Evolutionary conservation across 2,888 invertebrate species (phyloP).

Genomic region (Agrotis segetum): DNA sequence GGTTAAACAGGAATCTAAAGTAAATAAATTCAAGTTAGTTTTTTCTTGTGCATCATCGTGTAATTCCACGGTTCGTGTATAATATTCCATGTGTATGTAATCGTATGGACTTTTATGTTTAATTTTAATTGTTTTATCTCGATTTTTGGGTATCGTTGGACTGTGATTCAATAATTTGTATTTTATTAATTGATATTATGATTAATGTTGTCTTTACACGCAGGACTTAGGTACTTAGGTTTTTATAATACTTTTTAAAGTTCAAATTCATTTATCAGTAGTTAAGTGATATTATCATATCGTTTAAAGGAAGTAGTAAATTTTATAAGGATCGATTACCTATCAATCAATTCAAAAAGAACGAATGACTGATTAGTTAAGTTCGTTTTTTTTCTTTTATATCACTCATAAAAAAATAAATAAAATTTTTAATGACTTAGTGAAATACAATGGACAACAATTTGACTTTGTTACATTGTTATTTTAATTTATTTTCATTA

Average conservation of each 20-base stretch:
- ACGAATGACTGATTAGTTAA: background rate
- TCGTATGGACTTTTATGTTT: background rate
- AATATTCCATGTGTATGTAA: background rate
- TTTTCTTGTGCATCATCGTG: background rate
- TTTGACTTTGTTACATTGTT: no score
- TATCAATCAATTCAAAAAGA: background rate
- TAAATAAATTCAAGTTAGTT: slow-evolving; percentile 1
- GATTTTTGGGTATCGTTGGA: background rate
- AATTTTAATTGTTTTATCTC: no score
- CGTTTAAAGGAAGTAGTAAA: no score
- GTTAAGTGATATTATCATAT: no score
- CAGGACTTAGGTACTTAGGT: no score
- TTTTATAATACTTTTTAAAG: no score
- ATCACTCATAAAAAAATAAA: no score
- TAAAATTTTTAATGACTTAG: no score
- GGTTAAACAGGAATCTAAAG: slow-evolving; percentile 7
- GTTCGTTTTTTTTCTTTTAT: no score
- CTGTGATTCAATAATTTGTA: background rate
- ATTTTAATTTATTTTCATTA: no score
- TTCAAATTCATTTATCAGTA: background rate
- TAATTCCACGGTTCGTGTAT: slow-evolving; percentile 9
- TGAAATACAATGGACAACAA: no score
- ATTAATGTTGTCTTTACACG: background rate
- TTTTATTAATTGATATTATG: background rate
- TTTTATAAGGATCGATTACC: no score